Evolutionary conservation across 1,140 invertebrate species (phyloP), one percentile per base, ranked within the genome.

Genomic region (Ips nitidus): DNA sequence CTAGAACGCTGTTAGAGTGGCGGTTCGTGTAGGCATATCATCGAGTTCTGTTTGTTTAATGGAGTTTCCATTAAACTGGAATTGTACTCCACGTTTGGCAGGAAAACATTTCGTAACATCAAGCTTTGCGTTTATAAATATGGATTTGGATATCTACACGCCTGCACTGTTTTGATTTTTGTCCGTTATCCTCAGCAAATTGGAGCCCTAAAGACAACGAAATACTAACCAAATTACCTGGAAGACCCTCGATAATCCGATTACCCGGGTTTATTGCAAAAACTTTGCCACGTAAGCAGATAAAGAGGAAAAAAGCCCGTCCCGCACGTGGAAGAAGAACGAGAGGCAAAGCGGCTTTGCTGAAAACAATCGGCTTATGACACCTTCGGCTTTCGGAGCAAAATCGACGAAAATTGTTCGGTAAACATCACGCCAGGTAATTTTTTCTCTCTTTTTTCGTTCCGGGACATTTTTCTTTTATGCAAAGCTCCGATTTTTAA

Each of bases 361-460:
- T 41, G 38, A 59, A 59, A 59, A 59, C 57, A 59, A 59, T 59
- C 57, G 41, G 57, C 57, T 59, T 59, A 59, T 59, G 57, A 59
- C 57, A 59, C 57, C 57, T 59, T 59, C 38, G 57, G 39, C 57
- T 41, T 59, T 36, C 38, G 43, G 8, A 5, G 43, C 43, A 47
- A 47, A 47, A 47, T 47, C 43, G 8, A n/a, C 4, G 43, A 47
- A 47, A 47, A 47, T 47, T 47, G 43, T 47, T 47, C 43, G 43
- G 43, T n/a, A 47, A 47, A 47, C 8, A 47, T n/a, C 43, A 22
- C 22, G 22, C 22, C 22, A 22, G 22, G 22, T 22, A 22, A 22
- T 22, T 22, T 22, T 22, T 22, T 22, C 22, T 22, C 22, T 22
- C 22, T 22, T 22, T 22, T 22, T 22, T 22, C 22, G 22, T 22